Conservation (phyloP, 2,113 vertebrate species). For the Pardalotus punctatus region DNA sequence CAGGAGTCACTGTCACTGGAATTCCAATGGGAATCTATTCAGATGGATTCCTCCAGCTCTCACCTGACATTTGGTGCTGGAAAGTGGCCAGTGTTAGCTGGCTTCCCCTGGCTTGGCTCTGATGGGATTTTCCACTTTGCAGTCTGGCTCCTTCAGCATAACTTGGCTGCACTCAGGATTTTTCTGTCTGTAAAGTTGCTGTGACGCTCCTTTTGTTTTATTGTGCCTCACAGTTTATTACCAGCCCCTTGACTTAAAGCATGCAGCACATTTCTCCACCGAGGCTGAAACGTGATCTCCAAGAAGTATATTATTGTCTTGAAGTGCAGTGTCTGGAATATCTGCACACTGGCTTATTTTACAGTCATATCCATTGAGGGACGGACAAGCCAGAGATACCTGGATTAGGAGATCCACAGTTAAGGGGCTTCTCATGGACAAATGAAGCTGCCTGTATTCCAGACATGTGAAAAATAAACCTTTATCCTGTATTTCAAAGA, state of each 20-base stretch:
- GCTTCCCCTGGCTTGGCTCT: not conserved
- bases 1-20: not conserved
- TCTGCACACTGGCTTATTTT: not conserved
- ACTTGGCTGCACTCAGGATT: not conserved
- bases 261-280: not conserved
- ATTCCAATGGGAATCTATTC: not conserved
- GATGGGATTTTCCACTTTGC: conserved; percentile 13
- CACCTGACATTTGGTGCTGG: conserved; percentile 17
- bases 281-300: not conserved
- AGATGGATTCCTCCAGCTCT: not conserved
- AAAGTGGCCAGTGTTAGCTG: conserved; percentile 21
- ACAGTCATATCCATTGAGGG: not conserved
- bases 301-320: not conserved
- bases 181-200: not conserved
- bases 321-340: not conserved
- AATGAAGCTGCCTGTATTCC: not conserved
- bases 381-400: not conserved
- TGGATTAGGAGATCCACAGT: not conserved
- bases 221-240: not conserved
- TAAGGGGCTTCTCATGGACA: not conserved
- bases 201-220: not conserved
- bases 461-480: not conserved
- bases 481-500: not conserved
- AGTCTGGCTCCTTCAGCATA: conserved; percentile 24
- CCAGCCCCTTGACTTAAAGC: not conserved